Percentiles rank a stretch among this genome's conserved stretches.
Conservation (phyloP, 1,140 invertebrate genomes). For the Leguminivora glycinivorella region DNA sequence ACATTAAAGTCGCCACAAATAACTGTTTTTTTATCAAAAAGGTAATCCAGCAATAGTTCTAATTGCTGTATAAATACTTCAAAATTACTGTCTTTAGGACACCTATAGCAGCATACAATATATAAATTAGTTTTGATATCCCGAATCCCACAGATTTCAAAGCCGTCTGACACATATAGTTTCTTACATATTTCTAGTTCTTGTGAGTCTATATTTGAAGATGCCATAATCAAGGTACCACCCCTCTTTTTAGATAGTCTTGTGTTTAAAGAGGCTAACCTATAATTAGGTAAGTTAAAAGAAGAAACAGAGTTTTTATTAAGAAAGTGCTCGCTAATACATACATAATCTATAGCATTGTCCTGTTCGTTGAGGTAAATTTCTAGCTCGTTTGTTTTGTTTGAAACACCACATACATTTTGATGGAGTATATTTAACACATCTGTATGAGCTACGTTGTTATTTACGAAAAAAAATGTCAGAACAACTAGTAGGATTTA, state of each 20-base stretch:
- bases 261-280: not conserved
- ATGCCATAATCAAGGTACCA: not conserved
- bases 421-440: not conserved
- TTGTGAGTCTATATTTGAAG: not conserved
- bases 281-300: not conserved
- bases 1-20: not conserved
- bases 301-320: not conserved
- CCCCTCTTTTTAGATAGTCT: not conserved
- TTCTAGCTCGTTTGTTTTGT: conserved; percentile 1
- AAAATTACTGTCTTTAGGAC: not conserved
- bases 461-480: not conserved
- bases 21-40: conserved; percentile 7
- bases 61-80: not conserved
- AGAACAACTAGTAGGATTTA: not conserved
- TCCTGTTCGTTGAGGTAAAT: not conserved
- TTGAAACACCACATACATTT: conserved; percentile 13
- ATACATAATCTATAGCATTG: not conserved
- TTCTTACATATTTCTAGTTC: not conserved
- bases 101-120: not conserved
- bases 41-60: not conserved
- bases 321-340: conserved; percentile 3
- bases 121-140: not conserved
- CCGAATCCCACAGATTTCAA: not conserved
- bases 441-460: not conserved
- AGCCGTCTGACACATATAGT: not conserved